A percentile compares a stretch with the other conserved stretches of the same genome.
Evolutionary conservation across 2,888 invertebrate species (phyloP).

Genomic region (Tuberolachnus salignus): DNA sequence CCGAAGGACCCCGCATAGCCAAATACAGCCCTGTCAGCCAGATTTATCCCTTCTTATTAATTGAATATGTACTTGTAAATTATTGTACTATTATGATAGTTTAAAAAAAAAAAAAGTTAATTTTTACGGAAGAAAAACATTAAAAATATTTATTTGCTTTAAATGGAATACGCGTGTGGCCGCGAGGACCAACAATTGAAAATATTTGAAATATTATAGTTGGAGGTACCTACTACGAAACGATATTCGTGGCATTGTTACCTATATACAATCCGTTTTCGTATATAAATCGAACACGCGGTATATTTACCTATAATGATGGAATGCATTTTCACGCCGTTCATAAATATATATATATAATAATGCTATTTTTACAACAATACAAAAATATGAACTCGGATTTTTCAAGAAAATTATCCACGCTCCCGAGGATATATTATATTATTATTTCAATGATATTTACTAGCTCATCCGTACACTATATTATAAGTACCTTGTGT

Average conservation of each 20-base stretch:
- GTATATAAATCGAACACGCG: not conserved
- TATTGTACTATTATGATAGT: too few relatives aligned
- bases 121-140: too few relatives aligned
- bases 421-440: not conserved
- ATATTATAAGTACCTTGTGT: too few relatives aligned
- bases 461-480: not conserved
- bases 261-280: not conserved
- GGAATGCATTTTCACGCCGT: constrained; percentile 38
- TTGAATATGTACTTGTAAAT: too few relatives aligned
- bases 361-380: not conserved
- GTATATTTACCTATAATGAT: constrained; percentile 20
- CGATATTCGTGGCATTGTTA: not conserved
- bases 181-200: not conserved
- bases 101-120: too few relatives aligned
- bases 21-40: too few relatives aligned
- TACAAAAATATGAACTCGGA: constrained; percentile 4
- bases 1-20: too few relatives aligned
- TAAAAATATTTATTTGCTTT: too few relatives aligned
- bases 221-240: not conserved
- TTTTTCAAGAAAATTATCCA: constrained; percentile 42
- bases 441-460: not conserved
- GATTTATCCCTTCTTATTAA: too few relatives aligned
- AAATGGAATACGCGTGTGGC: not conserved
- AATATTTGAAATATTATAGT: not conserved
- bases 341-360: not conserved